Evolutionary conservation across 2,113 vertebrate genomes (phyloP).

Genomic region (Azemiops feae): DNA sequence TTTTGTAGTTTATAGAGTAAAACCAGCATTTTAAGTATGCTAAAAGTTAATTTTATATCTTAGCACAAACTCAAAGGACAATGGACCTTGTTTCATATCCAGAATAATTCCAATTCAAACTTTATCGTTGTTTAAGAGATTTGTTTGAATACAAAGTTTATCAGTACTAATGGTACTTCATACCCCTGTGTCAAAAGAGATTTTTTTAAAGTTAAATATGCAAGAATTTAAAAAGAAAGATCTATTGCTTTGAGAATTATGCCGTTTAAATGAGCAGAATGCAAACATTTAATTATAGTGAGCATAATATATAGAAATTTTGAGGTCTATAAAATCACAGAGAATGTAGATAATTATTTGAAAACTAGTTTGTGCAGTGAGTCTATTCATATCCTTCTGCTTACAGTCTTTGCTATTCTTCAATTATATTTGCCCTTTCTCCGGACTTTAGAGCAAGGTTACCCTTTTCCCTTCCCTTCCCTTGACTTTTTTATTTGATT

Average conservation of each 20-base stretch:
- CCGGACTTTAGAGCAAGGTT: background rate
- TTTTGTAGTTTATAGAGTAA: background rate
- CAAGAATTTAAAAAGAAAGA: background rate
- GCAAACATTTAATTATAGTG: background rate
- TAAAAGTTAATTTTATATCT: background rate
- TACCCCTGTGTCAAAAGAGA: background rate
- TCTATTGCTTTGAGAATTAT: background rate
- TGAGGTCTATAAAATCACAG: background rate
- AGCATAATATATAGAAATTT: background rate
- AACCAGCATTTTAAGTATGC: background rate
- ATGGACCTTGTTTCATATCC: background rate
- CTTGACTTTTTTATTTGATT: background rate
- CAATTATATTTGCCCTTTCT: background rate
- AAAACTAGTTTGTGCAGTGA: background rate
- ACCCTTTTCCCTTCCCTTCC: background rate
- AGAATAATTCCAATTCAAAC: background rate
- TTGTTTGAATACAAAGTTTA: background rate
- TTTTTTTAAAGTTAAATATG: background rate
- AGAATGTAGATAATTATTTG: background rate
- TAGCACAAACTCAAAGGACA: background rate
- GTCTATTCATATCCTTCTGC: background rate
- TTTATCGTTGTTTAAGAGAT: background rate
- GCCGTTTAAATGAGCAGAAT: background rate
- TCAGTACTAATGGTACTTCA: background rate
- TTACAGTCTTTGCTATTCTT: background rate